These are phyloP conservation scores for Peromyscus maniculatus DNA, from an alignment of 2,113 vertebrate species.

Conservation along the genomic window DNA sequence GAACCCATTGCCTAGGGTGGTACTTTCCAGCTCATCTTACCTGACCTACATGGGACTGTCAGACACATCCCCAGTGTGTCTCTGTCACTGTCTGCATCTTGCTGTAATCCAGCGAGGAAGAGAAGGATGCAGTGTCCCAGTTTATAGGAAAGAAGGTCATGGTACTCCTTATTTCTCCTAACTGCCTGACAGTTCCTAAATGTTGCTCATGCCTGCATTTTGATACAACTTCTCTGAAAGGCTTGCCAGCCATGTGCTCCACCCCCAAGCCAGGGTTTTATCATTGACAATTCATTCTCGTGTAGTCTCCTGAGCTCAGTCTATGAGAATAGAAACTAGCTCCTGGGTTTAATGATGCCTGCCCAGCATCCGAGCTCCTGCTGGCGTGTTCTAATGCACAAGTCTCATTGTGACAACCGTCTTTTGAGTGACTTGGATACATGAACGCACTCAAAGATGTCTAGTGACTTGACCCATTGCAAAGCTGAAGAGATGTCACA, in stretches of 20 bases:
- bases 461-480: background rate
- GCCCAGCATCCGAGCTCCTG: background rate
- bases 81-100: background rate
- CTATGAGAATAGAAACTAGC: background rate
- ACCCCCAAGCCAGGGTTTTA: background rate
- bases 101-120: background rate
- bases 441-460: background rate
- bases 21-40: background rate
- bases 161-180: background rate
- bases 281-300: background rate
- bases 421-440: background rate
- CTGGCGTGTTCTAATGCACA: background rate
- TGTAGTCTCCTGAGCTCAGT: background rate
- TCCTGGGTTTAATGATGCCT: background rate
- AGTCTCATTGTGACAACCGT: background rate
- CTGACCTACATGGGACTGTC: background rate
- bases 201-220: background rate
- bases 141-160: background rate
- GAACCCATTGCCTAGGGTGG: background rate
- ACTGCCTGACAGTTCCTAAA: background rate
- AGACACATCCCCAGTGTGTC: background rate
- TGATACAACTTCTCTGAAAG: background rate
- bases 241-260: background rate
- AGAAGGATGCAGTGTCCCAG: background rate
- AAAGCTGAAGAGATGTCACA: background rate